Evolutionary conservation across 2,888 invertebrate species (phyloP).

Genomic region (Microctonus hyperodae): DNA sequence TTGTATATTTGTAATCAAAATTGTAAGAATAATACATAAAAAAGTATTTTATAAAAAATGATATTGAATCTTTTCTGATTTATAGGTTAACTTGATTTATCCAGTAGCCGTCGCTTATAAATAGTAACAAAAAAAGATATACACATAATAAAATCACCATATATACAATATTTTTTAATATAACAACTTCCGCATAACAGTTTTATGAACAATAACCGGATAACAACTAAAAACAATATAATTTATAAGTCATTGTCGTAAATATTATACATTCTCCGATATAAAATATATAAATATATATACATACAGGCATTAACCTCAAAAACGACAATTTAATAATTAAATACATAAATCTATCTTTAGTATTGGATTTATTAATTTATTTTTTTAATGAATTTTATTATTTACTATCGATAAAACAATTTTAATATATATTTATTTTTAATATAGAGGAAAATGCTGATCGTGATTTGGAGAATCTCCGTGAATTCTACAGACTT

Average conservation of each 20-base stretch:
- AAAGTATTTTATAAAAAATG: background rate
- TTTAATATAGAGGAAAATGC: slow-evolving; percentile 46
- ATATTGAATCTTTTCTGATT: background rate
- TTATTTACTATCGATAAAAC: too few species aligned
- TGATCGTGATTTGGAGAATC: slow-evolving; percentile 42
- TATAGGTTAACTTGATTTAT: background rate
- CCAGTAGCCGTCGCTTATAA: background rate
- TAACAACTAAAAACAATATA: background rate
- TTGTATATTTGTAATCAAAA: too few species aligned
- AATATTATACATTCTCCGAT: background rate
- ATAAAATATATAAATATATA: too few species aligned
- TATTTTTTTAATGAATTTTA: background rate
- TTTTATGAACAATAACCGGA: background rate
- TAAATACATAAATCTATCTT: background rate
- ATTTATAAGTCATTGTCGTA: background rate
- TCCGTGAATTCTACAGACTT: slow-evolving; percentile 50
- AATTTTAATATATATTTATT: slow-evolving; percentile 6
- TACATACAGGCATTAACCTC: too few species aligned
- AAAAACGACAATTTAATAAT: slow-evolving; percentile 2
- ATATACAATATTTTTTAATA: background rate
- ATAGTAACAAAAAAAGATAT: background rate
- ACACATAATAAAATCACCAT: background rate
- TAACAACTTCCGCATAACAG: background rate
- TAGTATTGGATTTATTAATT: background rate
- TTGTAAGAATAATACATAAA: too few species aligned